A percentile compares a stretch with the other conserved stretches of the same genome.
phyloP scores from a whole-genome alignment of 2,113 vertebrate species.

The Choloepus hoffmanni region DNA sequence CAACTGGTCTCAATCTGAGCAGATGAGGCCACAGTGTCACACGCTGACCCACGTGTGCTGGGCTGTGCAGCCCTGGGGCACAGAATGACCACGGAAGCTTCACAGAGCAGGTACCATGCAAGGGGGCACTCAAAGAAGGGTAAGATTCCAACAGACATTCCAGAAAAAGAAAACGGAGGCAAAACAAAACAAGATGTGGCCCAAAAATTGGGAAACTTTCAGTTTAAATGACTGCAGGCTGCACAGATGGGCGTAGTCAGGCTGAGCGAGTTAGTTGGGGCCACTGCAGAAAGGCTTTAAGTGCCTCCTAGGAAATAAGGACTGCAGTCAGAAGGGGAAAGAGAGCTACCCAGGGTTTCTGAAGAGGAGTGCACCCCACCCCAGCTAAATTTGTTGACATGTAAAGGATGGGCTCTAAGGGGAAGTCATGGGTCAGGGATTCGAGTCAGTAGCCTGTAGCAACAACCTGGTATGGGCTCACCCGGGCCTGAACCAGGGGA shows the following conservation, averaged over 20 bases:
- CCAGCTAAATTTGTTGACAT: neutral
- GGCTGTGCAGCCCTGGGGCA: neutral
- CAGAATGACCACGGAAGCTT: neutral
- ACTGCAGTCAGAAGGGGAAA: neutral
- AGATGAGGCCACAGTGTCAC: neutral
- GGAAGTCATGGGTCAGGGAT: neutral
- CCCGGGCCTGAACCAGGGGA: neutral
- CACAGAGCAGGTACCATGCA: rapidly evolving
- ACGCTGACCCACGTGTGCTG: rapidly evolving
- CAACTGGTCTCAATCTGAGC: neutral
- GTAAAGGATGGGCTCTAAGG: neutral
- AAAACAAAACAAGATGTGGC: neutral
- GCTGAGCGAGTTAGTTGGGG: neutral
- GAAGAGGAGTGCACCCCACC: neutral
- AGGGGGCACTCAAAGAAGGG: neutral
- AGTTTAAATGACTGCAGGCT: neutral
- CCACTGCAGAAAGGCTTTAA: neutral
- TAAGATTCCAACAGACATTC: neutral
- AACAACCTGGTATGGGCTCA: neutral
- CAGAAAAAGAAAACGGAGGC: neutral
- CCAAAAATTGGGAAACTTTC: neutral
- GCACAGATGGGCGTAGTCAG: neutral
- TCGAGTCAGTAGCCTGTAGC: neutral
- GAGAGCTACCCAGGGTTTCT: neutral
- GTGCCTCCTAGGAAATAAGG: neutral